phyloP scores from a whole-genome alignment of 1,140 invertebrate genomes.

The Cydia splendana region DNA sequence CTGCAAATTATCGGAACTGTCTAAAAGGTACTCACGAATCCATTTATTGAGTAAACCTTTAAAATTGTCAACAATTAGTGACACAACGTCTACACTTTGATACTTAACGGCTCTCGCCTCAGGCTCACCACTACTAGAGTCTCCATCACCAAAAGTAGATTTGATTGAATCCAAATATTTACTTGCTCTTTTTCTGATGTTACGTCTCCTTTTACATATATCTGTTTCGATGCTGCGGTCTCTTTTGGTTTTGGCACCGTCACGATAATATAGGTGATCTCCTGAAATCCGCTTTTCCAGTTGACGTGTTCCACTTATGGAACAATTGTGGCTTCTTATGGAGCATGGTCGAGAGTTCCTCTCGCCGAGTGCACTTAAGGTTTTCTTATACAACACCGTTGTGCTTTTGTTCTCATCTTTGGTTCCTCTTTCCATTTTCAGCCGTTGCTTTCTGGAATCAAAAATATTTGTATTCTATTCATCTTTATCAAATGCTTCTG shows the following conservation, averaged over 20 bases:
- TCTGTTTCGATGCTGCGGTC: slow-evolving; percentile 66
- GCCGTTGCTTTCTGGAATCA: slow-evolving; percentile 26
- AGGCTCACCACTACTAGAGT: slow-evolving; percentile 38
- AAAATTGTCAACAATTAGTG: slow-evolving; percentile 60
- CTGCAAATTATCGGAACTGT: slow-evolving; percentile 55
- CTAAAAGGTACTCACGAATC: slow-evolving; percentile 59
- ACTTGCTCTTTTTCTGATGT: slow-evolving; percentile 50
- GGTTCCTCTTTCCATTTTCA: slow-evolving; percentile 35
- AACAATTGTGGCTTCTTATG: slow-evolving; percentile 47
- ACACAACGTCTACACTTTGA: slow-evolving; percentile 51
- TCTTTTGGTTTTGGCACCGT: slow-evolving; percentile 52
- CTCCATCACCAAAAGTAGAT: slow-evolving; percentile 48
- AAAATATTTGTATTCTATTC: slow-evolving; percentile 35
- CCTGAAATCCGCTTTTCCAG: slow-evolving; percentile 48
- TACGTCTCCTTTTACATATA: slow-evolving; percentile 55
- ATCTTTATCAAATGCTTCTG: slow-evolving; percentile 18
- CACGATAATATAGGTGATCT: slow-evolving; percentile 41
- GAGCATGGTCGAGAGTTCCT: slow-evolving; percentile 56
- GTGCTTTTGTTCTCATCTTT: slow-evolving; percentile 41
- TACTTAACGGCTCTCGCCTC: slow-evolving; percentile 35
- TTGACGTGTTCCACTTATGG: slow-evolving; percentile 48
- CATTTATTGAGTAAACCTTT: slow-evolving; percentile 58
- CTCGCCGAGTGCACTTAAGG: slow-evolving; percentile 46
- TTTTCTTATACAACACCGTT: slow-evolving; percentile 59
- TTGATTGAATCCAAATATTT: slow-evolving; percentile 44